Evolutionary conservation across 2,888 invertebrate genomes (phyloP).

Genomic region (Cheiracanthium punctorium): DNA sequence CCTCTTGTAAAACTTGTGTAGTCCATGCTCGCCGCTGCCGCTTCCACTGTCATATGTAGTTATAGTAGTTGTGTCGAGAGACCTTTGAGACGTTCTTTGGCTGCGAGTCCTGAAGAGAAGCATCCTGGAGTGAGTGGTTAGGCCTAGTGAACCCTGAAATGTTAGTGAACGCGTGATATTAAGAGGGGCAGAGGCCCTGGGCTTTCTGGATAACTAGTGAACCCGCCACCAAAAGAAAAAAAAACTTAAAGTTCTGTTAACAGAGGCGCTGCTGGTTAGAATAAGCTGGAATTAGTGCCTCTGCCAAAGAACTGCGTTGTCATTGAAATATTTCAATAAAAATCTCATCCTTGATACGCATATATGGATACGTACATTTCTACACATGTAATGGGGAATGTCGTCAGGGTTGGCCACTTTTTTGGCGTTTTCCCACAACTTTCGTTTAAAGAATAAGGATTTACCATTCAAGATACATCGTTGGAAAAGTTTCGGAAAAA

Average conservation of each 20-base stretch:
- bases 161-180: slow-evolving; percentile 69
- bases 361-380: too few species aligned
- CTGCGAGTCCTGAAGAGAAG: slow-evolving; percentile 81
- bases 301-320: slow-evolving; percentile 43
- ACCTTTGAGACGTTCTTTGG: slow-evolving; percentile 85
- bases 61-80: slow-evolving; percentile 92
- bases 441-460: too few species aligned
- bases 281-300: slow-evolving; percentile 34
- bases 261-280: slow-evolving; percentile 39
- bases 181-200: slow-evolving; percentile 65
- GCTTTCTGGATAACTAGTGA: slow-evolving; percentile 38
- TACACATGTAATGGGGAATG: too few species aligned
- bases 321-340: too few species aligned
- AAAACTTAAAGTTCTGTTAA: slow-evolving; percentile 34
- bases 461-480: too few species aligned
- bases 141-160: slow-evolving; percentile 70
- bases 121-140: slow-evolving; percentile 69
- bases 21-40: slow-evolving; percentile 77
- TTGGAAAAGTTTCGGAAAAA: too few species aligned
- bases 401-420: too few species aligned
- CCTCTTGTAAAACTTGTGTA: slow-evolving; percentile 91
- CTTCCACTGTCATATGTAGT: slow-evolving; percentile 84
- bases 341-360: too few species aligned
- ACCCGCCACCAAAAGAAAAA: slow-evolving; percentile 57
- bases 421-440: too few species aligned